Evolutionary conservation across 92 coral and sea anemone genomes (phyloP), one percentile per base, ranked within the genome.

Genomic region (Epizoanthus scotinus): DNA sequence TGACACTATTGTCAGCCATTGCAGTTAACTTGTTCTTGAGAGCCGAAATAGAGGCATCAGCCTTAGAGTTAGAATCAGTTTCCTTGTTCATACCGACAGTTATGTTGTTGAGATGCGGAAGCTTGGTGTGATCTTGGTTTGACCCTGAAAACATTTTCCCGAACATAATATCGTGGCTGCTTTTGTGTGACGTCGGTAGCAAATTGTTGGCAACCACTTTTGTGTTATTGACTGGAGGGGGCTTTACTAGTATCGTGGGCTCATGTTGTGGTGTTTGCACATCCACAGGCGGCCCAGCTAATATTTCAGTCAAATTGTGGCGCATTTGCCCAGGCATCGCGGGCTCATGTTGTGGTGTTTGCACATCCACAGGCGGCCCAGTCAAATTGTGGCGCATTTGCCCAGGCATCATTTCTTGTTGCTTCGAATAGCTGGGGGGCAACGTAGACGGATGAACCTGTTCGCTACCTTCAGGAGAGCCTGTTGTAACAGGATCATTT

Each of bases 41-140:
- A 58, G 65, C 27, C 36, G 80, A 74, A 36, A 74, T 57, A 9
- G 80, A 74, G 0, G 80, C 58, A 26, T 74, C 80, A 10, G 80
- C 58, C 18, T 74, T 67, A 10, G 49, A 19, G 60, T 57, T 14
- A 34, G 20, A 18, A 31, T 36, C 22, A 12, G 56, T 53, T 31
- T 29, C 38, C 34, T 58, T 31, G 47, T 74, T 58, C 22, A 74
- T 74, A 10, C 38, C 52, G 58, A 59, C 15, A 7, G 67, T 74
- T 28, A 12, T n/a, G 24, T 74, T 36, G 19, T 26, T 22, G 18
- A 14, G 24, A 57, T 12, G 25, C 25, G 59, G 80, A 74, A 34
- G 67, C 18, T 18, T 66, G 60, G 22, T 20, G 4, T n/a, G 54
- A 19, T 58, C 67, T 22, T 74, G 67, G 27, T 74, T 74, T 34